These are phyloP conservation scores for Istiophorus platypterus DNA, from an alignment of 2,113 vertebrate genomes.

Conservation along the genomic window DNA sequence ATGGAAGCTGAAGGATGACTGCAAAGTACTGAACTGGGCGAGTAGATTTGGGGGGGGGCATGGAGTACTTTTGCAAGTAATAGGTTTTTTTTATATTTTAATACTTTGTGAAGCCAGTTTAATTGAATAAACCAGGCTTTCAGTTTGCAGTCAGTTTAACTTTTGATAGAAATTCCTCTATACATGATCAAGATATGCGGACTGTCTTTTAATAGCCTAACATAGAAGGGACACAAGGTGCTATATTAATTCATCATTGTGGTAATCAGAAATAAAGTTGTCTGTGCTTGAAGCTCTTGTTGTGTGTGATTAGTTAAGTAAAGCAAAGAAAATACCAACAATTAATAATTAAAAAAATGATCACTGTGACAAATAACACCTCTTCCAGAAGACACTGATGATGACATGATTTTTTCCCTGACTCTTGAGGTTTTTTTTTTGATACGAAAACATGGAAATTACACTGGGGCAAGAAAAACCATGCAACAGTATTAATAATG, in stretches of 20 bases:
- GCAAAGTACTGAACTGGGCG: neutral
- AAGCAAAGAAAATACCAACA: neutral
- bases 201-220: neutral
- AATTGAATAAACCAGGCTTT: too few species aligned
- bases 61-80: too few species aligned
- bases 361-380: neutral
- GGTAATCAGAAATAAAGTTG: neutral
- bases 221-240: neutral
- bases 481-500: constrained; percentile 74
- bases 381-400: neutral
- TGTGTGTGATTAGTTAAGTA: neutral
- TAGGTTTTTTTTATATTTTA: neutral
- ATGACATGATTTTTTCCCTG: neutral
- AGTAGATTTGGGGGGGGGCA: too few species aligned
- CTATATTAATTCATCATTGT: neutral
- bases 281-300: neutral
- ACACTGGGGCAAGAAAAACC: constrained; percentile 52
- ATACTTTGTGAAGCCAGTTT: too few species aligned
- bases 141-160: neutral
- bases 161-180: neutral
- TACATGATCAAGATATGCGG: neutral
- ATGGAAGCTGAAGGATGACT: too few species aligned
- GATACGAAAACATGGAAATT: constrained; percentile 48
- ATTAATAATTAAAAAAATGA: neutral
- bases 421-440: constrained; percentile 36